Evolutionary conservation across 2,888 invertebrate genomes (phyloP).

Genomic region (Patella pellucida): DNA sequence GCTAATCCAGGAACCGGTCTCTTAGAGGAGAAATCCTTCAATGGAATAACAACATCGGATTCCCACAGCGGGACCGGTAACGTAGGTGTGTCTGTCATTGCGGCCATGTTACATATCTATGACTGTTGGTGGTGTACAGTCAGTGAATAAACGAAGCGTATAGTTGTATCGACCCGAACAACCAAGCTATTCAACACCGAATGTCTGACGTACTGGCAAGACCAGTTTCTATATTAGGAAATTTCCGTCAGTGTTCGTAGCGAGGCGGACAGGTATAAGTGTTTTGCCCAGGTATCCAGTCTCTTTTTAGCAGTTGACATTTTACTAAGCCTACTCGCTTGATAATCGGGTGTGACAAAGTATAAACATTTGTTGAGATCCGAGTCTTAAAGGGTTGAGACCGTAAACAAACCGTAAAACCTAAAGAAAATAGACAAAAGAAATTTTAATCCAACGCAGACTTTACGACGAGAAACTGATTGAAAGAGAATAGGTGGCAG

Average conservation of each 20-base stretch:
- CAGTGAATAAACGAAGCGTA: slow-evolving; percentile 14
- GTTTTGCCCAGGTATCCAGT: background rate
- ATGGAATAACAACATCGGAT: slow-evolving; percentile 51
- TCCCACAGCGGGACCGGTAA: slow-evolving; percentile 55
- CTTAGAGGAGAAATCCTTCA: slow-evolving; percentile 75
- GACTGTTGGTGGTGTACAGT: slow-evolving; percentile 10
- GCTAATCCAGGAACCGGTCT: slow-evolving; percentile 87
- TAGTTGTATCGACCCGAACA: slow-evolving; percentile 17
- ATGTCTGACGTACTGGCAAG: slow-evolving; percentile 21
- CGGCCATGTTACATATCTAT: slow-evolving; percentile 27
- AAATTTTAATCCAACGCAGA: slow-evolving; percentile 2
- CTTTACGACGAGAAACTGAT: slow-evolving; percentile 7
- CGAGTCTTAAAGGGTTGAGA: slow-evolving; percentile 1
- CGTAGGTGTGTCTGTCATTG: slow-evolving; percentile 29
- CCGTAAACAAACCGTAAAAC: background rate
- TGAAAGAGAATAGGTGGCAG: background rate
- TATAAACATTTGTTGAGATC: slow-evolving; percentile 3
- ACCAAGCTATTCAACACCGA: slow-evolving; percentile 18
- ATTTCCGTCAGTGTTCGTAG: slow-evolving; percentile 1
- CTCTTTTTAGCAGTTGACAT: background rate
- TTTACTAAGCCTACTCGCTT: background rate
- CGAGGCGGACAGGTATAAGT: background rate
- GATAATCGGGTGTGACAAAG: background rate
- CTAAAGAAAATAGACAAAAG: background rate
- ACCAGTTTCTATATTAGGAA: slow-evolving; percentile 30